Evolutionary conservation across 2,797 vertebrate genomes (phyloP), one percentile per base, ranked within the genome.

Genomic region (Malurus splendens): DNA sequence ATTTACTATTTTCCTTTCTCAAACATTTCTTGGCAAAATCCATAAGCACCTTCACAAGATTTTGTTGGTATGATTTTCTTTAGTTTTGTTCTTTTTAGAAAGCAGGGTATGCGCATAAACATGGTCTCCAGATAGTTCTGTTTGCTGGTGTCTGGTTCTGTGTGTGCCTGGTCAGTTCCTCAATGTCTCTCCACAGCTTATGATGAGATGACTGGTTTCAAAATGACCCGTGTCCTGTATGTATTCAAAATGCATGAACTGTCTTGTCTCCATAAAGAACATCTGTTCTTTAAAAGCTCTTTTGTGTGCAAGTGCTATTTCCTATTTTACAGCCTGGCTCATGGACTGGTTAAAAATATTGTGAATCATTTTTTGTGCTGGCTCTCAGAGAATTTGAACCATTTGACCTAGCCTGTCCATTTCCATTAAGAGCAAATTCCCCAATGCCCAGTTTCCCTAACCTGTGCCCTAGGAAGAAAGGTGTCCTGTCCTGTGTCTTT

Each of bases 241-340:
- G 4, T 36, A 20, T 47, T 52, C 56, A 86, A 32, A 89, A 38
- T 4, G 9, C 51, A 25, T 38, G 12, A 89, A 84, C 67, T 57
- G 22, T 17, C 50, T 80, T 60, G 10, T 38, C n/a, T 88, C 36
- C 38, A 5, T 45, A 45, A 71, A 66, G 22, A 62, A 71, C 7
- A 57, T 23, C n/a, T 87, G 72, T 42, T 92, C 74, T 90, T 79
- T 73, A 75, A 85, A 92, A 82, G 28, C 27, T 54, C 8, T 59
- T 68, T 27, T 75, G 11, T 2, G 1, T 64, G 79, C 16, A 50
- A 51, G 79, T 54, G 44, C 3, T 52, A 17, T 91, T 86, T 83
- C 14, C 82, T 52, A 25, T 47, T 54, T 77, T 79, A 72, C 22
- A 50, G 38, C 33, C 33, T 76, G 41, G 17, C 22, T 79, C 3